Base-by-base conservation (phyloP, 2,888 invertebrate genomes). In the Megastigmus dorsalis region DNA sequence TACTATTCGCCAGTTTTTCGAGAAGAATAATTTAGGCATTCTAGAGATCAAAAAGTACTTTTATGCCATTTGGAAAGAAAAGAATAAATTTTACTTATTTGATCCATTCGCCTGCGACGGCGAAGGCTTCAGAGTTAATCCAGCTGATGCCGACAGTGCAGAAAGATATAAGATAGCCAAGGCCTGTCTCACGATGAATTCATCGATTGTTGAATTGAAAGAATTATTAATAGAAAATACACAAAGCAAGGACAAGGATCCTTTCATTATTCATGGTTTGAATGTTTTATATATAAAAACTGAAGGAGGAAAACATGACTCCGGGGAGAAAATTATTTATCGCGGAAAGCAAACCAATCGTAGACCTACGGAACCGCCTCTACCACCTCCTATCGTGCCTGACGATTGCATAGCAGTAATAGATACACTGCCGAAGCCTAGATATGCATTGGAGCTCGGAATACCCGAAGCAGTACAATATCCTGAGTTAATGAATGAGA, bases 81-180 rank as follows among this genome's bases (percentile, higher is more conserved):
- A 80, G 1, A 77, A 82, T 1, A 85, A 83, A 28, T 88, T 83
- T 33, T 88, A 86, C 28, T 82, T 84, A 7, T 70, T 87, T 9
- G 87, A 88, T 74, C 87, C 87, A 0, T 86, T 84, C 33, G 83
- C 83, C 0, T 88, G 88, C 65, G 85, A 88, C 62, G 74, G 79
- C 0, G 83, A 84, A 13, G 88, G 88, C 0, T 85, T 82, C 48
- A 75, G 84, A n/a, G 74, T 84, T n/a, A 79, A 77, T 68, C 69
- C 77, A 0, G 18, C 33, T 0, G 80, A 81, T 71, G 74, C 80
- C 4, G 80, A 79, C 0, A 80, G 79, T 0, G 75, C 65, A 2
- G 67, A 77, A 1, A 80, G 67, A 26, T 82, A 81, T 52, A 48
- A 79, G 7, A 76, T 72, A 23, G 79, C 81, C 1, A 74, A 62